phyloP scores from a whole-genome alignment of 2,888 invertebrate genomes.

The Cephus sareptanus region DNA sequence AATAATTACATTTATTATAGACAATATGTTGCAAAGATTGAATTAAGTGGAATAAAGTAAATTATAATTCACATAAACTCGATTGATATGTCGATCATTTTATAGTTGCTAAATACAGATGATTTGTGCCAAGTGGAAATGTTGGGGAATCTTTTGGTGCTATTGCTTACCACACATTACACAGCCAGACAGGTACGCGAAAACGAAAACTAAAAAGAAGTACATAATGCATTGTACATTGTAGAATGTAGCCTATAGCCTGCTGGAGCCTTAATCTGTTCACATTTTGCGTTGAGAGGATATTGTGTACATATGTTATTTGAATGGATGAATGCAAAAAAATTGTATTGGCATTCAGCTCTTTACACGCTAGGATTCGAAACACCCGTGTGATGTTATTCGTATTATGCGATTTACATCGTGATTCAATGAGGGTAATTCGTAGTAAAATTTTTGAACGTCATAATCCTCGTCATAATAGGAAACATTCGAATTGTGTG shows the following conservation, averaged over 20 bases:
- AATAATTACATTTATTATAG: constrained; percentile 44
- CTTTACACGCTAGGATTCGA: constrained; percentile 48
- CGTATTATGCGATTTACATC: constrained; percentile 53
- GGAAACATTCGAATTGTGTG: not conserved
- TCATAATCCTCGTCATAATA: not conserved
- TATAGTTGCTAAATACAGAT: constrained; percentile 19
- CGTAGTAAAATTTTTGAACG: not conserved
- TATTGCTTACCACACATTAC: constrained; percentile 64
- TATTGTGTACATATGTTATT: constrained; percentile 66
- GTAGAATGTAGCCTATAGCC: constrained; percentile 65
- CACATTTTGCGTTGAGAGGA: constrained; percentile 59
- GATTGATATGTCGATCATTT: constrained; percentile 5
- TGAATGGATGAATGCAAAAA: constrained; percentile 54
- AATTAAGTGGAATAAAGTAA: constrained; percentile 25
- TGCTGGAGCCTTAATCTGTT: constrained; percentile 67
- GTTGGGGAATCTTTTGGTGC: constrained; percentile 59
- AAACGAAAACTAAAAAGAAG: constrained; percentile 35
- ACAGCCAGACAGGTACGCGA: constrained; percentile 58
- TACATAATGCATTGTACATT: constrained; percentile 65
- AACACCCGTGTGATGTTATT: constrained; percentile 53
- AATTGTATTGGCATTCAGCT: constrained; percentile 53
- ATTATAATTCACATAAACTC: constrained; percentile 23
- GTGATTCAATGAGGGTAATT: not conserved
- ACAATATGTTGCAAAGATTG: constrained; percentile 47
- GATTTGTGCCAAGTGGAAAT: constrained; percentile 36